Evolutionary conservation across 1,140 invertebrate genomes (phyloP), one percentile per base, ranked within the genome.

Genomic region (Listronotus bonariensis): DNA sequence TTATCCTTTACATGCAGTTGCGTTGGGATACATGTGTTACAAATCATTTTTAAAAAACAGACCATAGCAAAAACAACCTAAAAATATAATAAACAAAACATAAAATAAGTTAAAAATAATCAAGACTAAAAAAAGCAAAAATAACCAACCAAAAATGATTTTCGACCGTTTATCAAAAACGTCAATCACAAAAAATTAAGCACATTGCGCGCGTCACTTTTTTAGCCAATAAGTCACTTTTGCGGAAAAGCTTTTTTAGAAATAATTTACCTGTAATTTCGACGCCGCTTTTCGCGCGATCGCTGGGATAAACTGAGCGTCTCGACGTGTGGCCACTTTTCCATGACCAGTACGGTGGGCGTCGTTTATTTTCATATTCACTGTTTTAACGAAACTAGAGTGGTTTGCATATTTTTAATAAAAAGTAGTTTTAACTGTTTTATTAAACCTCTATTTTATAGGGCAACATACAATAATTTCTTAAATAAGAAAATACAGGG

Each of bases 271-370:
- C 70, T 72, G 68, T 65, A 62, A 65, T 56, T 72, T 71, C 73
- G 73, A 68, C 71, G 68, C 71, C 73, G 71, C 73, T 73, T 74
- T 72, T 74, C 68, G 67, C 67, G 68, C 61, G 68, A 74, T 74
- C 73, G 73, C 69, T 67, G 73, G 63, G 58, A 73, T 70, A 73
- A 59, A 74, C 72, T 74, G 56, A 57, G 48, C 31, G 14, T 38
- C 46, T 36, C 17, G 43, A 53, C 26, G 36, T 36, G 64, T 53
- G 15, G 31, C 36, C 42, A 32, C 36, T 38, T 31, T 45, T 18
- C 34, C 38, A 36, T 60, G 48, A 32, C 31, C 41, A 32, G 31
- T 34, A 14, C 20, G 48, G 68, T 69, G 48, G 68, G 68, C 68
- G 68, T 56, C 57, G 65, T 56, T 60, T 60, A 60, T 60, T 60